Conservation (phyloP, 2,888 invertebrate genomes). For the Yponomeuta cagnagella region DNA sequence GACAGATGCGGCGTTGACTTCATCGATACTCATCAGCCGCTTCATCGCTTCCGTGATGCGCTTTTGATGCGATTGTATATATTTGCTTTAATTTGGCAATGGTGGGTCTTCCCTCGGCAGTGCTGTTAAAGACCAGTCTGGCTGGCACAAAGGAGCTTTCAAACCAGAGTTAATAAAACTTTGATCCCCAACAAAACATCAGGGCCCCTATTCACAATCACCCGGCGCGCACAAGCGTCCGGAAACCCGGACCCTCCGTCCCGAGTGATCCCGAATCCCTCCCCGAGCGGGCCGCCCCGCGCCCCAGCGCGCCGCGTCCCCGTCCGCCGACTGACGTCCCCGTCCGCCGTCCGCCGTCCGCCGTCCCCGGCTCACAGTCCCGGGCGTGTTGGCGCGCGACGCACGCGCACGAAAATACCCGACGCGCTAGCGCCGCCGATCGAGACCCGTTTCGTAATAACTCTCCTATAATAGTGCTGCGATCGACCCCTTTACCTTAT, state of each 20-base stretch:
- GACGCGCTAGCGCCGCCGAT: conserved; percentile 27
- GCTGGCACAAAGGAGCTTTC: no score
- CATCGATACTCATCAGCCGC: no score
- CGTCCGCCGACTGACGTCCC: background rate
- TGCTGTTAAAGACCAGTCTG: no score
- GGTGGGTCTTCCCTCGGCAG: no score
- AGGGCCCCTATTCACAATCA: background rate
- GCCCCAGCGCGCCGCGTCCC: background rate
- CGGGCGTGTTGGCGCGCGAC: conserved; percentile 33
- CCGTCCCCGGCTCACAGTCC: conserved; percentile 25
- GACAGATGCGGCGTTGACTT: no score
- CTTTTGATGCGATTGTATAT: no score
- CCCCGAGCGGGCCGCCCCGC: background rate
- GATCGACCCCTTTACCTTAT: conserved; percentile 33
- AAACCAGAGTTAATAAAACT: no score
- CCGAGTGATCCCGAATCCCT: background rate
- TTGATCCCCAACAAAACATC: no score
- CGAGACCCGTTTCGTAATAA: conserved; percentile 46
- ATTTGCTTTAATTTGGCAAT: no score
- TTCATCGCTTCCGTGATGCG: no score
- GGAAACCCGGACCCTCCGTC: background rate
- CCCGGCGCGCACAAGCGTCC: background rate
- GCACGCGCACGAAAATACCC: conserved; percentile 23
- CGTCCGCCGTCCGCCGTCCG: background rate
- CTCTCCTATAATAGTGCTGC: conserved; percentile 28